Evolutionary conservation across 2,113 vertebrate species (phyloP), one percentile per base, ranked within the genome.

Genomic region (human): DNA sequence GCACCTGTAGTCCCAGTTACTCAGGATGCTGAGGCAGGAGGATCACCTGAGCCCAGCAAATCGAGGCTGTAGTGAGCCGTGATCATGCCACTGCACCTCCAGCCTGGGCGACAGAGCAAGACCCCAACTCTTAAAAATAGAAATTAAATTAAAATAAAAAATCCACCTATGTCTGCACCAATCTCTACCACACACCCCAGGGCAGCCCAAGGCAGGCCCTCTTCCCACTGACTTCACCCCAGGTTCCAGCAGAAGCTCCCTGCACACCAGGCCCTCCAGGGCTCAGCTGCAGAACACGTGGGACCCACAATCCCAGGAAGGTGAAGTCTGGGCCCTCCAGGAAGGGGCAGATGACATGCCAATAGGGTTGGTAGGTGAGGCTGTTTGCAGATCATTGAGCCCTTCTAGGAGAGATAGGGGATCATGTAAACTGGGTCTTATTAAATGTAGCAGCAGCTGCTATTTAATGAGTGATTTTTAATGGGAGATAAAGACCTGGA

Each of bases 371-470:
- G 61, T 70, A 9, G 59, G 3, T 0, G 3, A 35, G 16, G 35
- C 35, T 6, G 1, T 27, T 22, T 43, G 7, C 50, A 7, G 17
- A 1, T 22, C 2, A 20, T 8, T 2, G 1, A 50, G 55, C 18
- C 16, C 57, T 43, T 94, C 52, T 14, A 76, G 30, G 35, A 22
- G 2, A 20, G 5, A 5, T 10, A 25, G 18, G 68, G 32, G 1
- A 27, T 32, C 50, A 0, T 27, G 18, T 8, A 27, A 38, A 35
- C 48, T 40, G n/a, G n/a, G 35, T 30, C 73, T 66, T 45, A 61
- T n/a, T 48, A 10, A 68, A 64, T 84, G 17, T 16, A 45, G 9
- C 20, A 45, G 7, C 2, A 48, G 66, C 38, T 55, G 22, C 79
- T 86, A 4, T 38, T 43, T n/a, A 40, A 13, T 11, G 22, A 61